A percentile compares a stretch with the other conserved stretches of the same genome.
phyloP scores from a whole-genome alignment of 2,113 vertebrate species.

The Ciconia maguari region DNA sequence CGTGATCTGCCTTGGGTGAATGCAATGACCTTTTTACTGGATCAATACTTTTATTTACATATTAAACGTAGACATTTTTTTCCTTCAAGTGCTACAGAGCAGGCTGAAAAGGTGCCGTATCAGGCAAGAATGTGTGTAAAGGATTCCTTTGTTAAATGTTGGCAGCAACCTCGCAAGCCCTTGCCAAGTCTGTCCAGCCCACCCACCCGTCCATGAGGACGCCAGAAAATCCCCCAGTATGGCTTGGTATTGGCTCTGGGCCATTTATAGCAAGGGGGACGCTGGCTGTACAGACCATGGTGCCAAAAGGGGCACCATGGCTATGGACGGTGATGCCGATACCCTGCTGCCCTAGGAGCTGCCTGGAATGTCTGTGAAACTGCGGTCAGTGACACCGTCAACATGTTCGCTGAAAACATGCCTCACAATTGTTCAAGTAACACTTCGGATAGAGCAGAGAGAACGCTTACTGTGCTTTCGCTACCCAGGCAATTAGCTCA shows the following conservation, averaged over 20 bases:
- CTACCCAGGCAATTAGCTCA: fast-evolving
- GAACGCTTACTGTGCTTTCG: fast-evolving
- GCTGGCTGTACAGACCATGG: not conserved
- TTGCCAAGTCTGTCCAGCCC: constrained; percentile 40
- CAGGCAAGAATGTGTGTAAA: constrained; percentile 19
- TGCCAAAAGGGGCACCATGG: not conserved
- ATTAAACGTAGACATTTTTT: not conserved
- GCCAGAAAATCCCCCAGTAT: not conserved
- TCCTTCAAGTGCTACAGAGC: not conserved
- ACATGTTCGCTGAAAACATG: not conserved
- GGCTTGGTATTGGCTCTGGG: not conserved
- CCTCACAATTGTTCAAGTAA: not conserved
- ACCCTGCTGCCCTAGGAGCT: not conserved
- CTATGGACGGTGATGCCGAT: fast-evolving
- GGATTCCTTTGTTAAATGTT: constrained; percentile 53
- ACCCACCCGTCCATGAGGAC: not conserved
- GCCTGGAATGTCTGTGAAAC: not conserved
- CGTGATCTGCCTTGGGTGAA: not conserved
- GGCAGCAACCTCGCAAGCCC: not conserved
- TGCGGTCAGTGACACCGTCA: not conserved
- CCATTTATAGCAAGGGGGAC: not conserved
- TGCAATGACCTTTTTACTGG: not conserved
- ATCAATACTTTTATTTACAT: constrained; percentile 41
- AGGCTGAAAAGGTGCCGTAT: constrained; percentile 16
- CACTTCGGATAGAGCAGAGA: not conserved